A percentile compares a stretch with the other conserved stretches of the same genome.
Conservation (phyloP, 2,113 vertebrate species). For the Podarcis raffonei region DNA sequence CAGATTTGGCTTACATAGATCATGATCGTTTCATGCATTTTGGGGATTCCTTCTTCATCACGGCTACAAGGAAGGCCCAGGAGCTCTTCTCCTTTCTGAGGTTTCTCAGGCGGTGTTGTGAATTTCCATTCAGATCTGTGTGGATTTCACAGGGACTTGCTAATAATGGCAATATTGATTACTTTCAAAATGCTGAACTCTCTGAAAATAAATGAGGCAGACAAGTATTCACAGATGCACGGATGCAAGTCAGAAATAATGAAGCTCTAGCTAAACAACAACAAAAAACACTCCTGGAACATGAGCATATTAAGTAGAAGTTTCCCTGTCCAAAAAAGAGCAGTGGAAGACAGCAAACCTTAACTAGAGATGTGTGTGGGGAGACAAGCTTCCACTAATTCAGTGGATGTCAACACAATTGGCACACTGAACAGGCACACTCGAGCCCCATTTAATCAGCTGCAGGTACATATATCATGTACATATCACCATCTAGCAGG, state of each 20-base stretch:
- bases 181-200: not conserved
- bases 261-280: not conserved
- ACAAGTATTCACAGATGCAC: not conserved
- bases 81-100: not conserved
- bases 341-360: not conserved
- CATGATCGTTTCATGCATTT: not conserved
- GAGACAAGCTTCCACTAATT: not conserved
- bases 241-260: not conserved
- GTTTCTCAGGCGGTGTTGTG: not conserved
- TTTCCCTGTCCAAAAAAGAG: not conserved
- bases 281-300: not conserved
- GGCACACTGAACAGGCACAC: not conserved
- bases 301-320: not conserved
- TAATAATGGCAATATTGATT: conserved; percentile 9
- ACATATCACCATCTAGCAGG: not conserved
- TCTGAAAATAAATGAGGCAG: conserved; percentile 18
- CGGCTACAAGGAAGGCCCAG: not conserved
- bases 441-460: not conserved
- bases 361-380: not conserved
- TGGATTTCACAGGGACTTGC: conserved; percentile 4
- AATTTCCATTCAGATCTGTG: not conserved
- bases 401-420: not conserved
- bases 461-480: not conserved
- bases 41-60: not conserved
- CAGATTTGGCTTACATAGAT: not conserved